Percentiles rank a stretch among this genome's conserved stretches.
Evolutionary conservation across 2,888 invertebrate genomes (phyloP).

Genomic region (Epirrita christyi): DNA sequence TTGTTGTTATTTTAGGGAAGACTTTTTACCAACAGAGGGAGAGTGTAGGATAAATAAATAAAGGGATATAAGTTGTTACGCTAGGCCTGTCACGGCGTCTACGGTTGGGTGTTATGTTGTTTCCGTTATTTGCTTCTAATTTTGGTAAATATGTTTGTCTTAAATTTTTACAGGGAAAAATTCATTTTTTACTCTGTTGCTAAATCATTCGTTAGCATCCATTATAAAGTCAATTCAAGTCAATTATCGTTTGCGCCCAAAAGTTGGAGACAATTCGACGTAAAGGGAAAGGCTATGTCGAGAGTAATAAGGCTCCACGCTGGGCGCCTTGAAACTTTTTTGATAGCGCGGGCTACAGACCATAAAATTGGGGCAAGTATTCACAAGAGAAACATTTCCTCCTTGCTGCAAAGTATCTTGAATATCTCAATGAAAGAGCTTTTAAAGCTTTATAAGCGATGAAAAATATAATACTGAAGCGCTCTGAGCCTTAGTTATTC

Average conservation of each 20-base stretch:
- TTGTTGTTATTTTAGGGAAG: no score
- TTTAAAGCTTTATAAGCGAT: conserved; percentile 6
- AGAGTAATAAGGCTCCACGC: conserved; percentile 22
- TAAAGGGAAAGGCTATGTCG: conserved; percentile 17
- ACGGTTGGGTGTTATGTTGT: no score
- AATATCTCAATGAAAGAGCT: not conserved
- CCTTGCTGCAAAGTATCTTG: conserved; percentile 9
- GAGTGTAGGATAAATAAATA: no score
- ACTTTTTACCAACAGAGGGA: no score
- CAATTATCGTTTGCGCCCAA: conserved; percentile 11
- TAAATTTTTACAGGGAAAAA: no score
- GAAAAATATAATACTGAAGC: conserved; percentile 8
- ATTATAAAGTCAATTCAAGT: not conserved
- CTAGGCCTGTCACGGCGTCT: no score
- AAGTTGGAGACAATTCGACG: conserved; percentile 29
- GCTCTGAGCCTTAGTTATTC: conserved; percentile 2
- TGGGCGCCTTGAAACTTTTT: conserved; percentile 27
- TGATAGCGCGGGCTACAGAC: conserved; percentile 25
- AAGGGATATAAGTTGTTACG: no score
- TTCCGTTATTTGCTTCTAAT: no score
- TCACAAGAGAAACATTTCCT: conserved; percentile 26
- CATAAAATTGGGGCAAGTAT: conserved; percentile 26
- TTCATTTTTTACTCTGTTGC: no score
- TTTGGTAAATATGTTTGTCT: no score
- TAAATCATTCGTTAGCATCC: no score